phyloP scores from a whole-genome alignment of 2,797 vertebrate genomes.

The Sebastes umbrosus region DNA sequence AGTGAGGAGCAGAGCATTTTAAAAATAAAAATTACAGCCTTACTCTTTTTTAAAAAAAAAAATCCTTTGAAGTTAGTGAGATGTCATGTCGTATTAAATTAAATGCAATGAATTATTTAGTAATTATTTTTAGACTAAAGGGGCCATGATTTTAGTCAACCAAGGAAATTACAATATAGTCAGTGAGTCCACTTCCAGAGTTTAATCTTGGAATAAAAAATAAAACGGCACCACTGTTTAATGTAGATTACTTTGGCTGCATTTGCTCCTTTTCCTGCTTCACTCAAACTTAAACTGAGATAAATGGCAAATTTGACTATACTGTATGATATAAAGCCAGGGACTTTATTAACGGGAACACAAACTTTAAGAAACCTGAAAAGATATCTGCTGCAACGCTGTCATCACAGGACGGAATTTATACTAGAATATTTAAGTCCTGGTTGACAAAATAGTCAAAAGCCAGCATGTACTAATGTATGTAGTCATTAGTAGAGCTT shows the following conservation, averaged over 20 bases:
- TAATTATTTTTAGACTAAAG: background rate
- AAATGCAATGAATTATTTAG: background rate
- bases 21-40: background rate
- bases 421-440: no score
- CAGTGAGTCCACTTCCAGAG: background rate
- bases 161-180: background rate
- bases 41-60: background rate
- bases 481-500: no score
- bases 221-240: background rate
- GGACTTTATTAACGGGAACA: no score
- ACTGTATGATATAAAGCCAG: background rate
- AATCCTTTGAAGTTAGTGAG: background rate
- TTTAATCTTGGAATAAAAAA: background rate
- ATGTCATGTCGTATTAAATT: background rate
- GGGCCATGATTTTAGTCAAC: background rate
- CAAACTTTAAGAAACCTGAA: no score
- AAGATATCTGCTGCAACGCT: no score
- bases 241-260: background rate
- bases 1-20: conserved; percentile 3
- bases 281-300: background rate
- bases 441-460: no score
- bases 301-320: background rate
- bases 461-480: no score
- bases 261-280: background rate
- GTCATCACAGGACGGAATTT: no score